Evolutionary conservation across 2,888 invertebrate species (phyloP).

Genomic region (Flexamia atlantica): DNA sequence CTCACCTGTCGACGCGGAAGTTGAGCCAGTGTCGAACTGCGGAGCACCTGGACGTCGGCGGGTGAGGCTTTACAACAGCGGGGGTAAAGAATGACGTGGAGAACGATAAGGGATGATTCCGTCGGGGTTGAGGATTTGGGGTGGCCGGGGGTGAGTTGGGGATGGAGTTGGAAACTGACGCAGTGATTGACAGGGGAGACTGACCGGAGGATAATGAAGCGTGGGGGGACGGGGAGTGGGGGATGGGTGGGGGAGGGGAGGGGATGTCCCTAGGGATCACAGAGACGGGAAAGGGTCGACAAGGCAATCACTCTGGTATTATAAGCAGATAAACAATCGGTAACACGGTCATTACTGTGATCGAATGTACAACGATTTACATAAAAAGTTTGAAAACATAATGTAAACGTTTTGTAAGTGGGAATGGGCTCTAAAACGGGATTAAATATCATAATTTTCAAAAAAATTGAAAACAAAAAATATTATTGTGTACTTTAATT

Average conservation of each 20-base stretch:
- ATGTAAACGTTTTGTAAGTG: too few species aligned
- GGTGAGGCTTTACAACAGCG: conserved; percentile 11
- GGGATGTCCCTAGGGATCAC: conserved; percentile 30
- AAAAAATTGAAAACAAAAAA: too few species aligned
- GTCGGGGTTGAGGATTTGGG: neutral
- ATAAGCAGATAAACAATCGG: conserved; percentile 30
- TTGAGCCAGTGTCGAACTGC: neutral
- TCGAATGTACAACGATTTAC: too few species aligned
- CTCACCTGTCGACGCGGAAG: conserved; percentile 16
- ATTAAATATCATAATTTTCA: too few species aligned
- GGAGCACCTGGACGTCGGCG: conserved; percentile 31
- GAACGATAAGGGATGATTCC: conserved; percentile 24
- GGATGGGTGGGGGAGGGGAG: neutral
- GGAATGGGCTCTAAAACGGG: too few species aligned
- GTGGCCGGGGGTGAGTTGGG: neutral
- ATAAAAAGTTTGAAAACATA: too few species aligned
- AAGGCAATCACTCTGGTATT: conserved; percentile 34
- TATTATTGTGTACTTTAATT: too few species aligned
- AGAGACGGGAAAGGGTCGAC: neutral
- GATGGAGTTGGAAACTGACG: conserved; percentile 1
- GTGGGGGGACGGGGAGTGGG: neutral
- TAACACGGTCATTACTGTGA: neutral
- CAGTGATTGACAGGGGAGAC: conserved; percentile 44
- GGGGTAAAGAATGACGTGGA: conserved; percentile 4
- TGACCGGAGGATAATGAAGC: conserved; percentile 48